Evolutionary conservation across 2,888 invertebrate genomes (phyloP), one percentile per base, ranked within the genome.

Genomic region (Blastobasis lacticolella): DNA sequence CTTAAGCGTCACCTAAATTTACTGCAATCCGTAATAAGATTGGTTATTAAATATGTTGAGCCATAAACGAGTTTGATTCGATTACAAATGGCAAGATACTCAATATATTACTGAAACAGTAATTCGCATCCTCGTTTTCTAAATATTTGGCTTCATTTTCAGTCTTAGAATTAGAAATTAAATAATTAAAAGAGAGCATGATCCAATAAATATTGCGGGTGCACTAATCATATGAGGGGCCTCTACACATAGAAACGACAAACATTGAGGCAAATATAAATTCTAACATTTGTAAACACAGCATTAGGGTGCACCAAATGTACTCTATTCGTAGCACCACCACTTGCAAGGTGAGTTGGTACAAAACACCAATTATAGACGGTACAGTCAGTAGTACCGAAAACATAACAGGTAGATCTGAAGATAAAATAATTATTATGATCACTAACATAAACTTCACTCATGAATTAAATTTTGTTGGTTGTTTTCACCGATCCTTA

Each of bases 271-370:
- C 95, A 80, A 96, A 95, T 57, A 95, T 81, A 62, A 96, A 91
- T 88, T 97, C 96, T 38, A 95, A 86, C 44, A 90, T 88, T 75
- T 97, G 93, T 64, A 98, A 90, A 51, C 91, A 90, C 56, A 97
- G 85, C 90, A 97, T 95, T 69, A 97, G 93, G 59, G 94, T 93
- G 78, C 95, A 94, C 75, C 97, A 91, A 69, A 98, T 95, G 65
- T 94, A 93, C 86, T 98, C 98, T 65, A 97, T 91, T 69, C 94
- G 90, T 54, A 97, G 91, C 50, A 96, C 94, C 73, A 94, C 94
- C 49, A 93, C 93, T 89, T 98, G 97, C 93, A 94, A 95, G 56
- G 92, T 84, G 60, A 97, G 90, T 61, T 97, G 91, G 82, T 97
- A 98, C 37, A 95, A 77, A n/a, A 95, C 93, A 49, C 95, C 95